Evolutionary conservation across 92 coral and sea anemone genomes (phyloP), one percentile per base, ranked within the genome.

Genomic region (Virgularia gustaviana): DNA sequence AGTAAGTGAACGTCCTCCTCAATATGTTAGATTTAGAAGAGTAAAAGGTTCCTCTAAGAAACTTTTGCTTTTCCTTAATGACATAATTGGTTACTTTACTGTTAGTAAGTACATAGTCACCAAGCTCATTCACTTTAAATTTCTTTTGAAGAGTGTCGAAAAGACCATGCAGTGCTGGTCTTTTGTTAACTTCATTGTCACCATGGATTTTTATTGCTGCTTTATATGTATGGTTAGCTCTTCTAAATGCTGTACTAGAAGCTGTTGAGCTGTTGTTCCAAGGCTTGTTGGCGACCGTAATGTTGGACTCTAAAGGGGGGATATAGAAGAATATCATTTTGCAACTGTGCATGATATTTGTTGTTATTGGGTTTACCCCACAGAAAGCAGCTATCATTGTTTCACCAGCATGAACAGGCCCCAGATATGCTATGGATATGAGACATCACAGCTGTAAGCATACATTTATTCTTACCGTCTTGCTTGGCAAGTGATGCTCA

Each of bases 1-100:
- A 76, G 49, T 60, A 85, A 2, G 74, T 73, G 18, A 82, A 82
- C 47, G 80, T 77, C 64, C 84, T 73, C 20, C 76, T 29, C 24
- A 47, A 23, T n/a, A 44, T 70, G 36, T 80, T 80, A 16, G 44
- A 36, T n/a, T 32, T 5, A 9, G 82, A 81, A 28, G 70, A 80
- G 59, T 81, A 31, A 74, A 72, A 82, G 6, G 37, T 53, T 7
- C 6, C n/a, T n/a, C n/a, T n/a, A n/a, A n/a, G n/a, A n/a, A n/a
- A n/a, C n/a, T n/a, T n/a, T n/a, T n/a, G 44, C 8, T 2, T 35
- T 65, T 74, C 35, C 19, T 47, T 59, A 25, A 74, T 51, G 22
- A 84, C 70, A 43, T 49, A 74, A 5, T 47, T 67, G 19, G 78
- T 59, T n/a, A 84, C 71, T 22, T 65, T 66, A 36, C 45, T 49